Evolutionary conservation across 2,113 vertebrate species (phyloP), one percentile per base, ranked within the genome.

Genomic region (Eretmochelys imbricata): DNA sequence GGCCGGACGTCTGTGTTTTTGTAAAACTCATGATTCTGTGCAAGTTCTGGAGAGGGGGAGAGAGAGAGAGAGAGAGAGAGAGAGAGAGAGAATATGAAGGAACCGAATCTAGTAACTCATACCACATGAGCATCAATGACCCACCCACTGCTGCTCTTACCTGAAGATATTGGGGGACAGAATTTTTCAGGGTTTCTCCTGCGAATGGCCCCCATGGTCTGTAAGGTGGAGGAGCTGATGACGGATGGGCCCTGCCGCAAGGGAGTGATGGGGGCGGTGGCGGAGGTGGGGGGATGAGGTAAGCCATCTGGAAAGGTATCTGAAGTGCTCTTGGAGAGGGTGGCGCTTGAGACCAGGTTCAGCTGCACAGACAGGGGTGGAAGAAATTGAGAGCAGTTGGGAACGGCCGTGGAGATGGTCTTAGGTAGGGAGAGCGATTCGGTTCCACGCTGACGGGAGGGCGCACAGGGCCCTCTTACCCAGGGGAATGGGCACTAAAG

Each of bases 1-100:
- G 99, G 99, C 96, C 99, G 99, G 96, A 99, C 99, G 5, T 99
- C 99, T 3, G 99, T 99, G 17, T 99, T 99, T 98, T 99, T 99
- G 98, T 99, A 99, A 97, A 99, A 99, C 98, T 99, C 99, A n/a
- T 99, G 99, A 97, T 99, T 99, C 98, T 99, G 99, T 95, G 99
- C 99, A 96, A 99, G 99, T 96, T 99, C 99, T 99, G 98, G n/a
- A 29, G 85, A 25, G 20, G 4, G 1, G 22, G 10, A 62, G 6
- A 65, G 27, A 16, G 17, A 87, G 0, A 5, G 35, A 90, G n/a
- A n/a, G n/a, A n/a, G n/a, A n/a, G n/a, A n/a, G n/a, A 69, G 27
- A 29, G 0, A 6, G 35, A 51, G 25, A 87, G 85, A 80, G 10
- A 20, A 62, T 24, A 48, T 48, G 16, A 82, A 3, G 80, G 3